Conservation (phyloP, 2,113 vertebrate genomes). For the Mesocricetus auratus region DNA sequence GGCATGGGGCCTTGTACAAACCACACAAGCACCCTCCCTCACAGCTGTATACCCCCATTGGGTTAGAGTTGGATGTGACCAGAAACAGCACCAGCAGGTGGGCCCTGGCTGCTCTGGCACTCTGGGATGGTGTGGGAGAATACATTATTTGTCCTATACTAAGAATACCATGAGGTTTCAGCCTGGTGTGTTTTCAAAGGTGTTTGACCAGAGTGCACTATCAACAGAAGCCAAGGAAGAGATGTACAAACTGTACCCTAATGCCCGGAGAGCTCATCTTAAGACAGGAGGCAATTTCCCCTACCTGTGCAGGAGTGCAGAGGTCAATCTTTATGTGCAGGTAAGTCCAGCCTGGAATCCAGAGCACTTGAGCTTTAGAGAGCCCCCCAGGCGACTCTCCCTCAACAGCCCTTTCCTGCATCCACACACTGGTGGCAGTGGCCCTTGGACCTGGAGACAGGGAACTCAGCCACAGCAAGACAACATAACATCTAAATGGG, state of each 20-base stretch:
- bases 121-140: neutral
- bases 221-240: slow-evolving; percentile 98
- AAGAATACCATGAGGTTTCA: slow-evolving; percentile 8
- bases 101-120: neutral
- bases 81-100: neutral
- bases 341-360: slow-evolving; percentile 83
- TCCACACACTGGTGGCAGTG: neutral
- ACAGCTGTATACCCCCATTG: neutral
- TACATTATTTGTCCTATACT: neutral
- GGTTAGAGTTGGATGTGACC: neutral
- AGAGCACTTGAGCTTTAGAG: neutral
- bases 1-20: too few species aligned
- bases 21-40: neutral
- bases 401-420: too few species aligned
- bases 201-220: slow-evolving; percentile 98
- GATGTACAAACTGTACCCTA: slow-evolving; percentile 99
- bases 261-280: slow-evolving; percentile 96
- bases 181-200: slow-evolving; percentile 85
- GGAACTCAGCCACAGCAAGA: slow-evolving; percentile 11
- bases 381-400: neutral
- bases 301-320: slow-evolving; percentile 96
- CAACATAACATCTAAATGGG: neutral
- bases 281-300: slow-evolving; percentile 99
- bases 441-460: neutral
- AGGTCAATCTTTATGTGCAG: slow-evolving; percentile 98